These are phyloP conservation scores for Linepithema humile DNA, from an alignment of 1,140 invertebrate species.

Conservation along the genomic window DNA sequence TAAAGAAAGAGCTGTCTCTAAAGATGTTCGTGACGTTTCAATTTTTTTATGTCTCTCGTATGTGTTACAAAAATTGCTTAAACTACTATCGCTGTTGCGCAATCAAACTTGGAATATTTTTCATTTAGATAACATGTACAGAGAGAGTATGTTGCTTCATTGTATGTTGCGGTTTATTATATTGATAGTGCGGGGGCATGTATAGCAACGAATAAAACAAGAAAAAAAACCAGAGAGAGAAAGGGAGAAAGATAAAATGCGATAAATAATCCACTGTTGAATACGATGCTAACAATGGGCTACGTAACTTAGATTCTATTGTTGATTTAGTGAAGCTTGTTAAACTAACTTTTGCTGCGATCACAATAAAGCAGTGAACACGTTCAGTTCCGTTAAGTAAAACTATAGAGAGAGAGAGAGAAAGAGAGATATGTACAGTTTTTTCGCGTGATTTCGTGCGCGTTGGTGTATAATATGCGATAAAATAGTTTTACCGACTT, in stretches of 20 bases:
- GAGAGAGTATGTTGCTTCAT: constrained; percentile 14
- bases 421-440: constrained; percentile 48
- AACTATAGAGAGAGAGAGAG: constrained; percentile 15
- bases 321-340: constrained; percentile 37
- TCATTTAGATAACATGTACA: constrained; percentile 37
- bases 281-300: constrained; percentile 5
- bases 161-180: constrained; percentile 50
- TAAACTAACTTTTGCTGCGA: constrained; percentile 45
- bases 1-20: neutral
- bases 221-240: neutral
- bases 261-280: constrained; percentile 25
- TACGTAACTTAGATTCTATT: constrained; percentile 44
- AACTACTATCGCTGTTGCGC: constrained; percentile 2
- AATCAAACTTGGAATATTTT: constrained; percentile 30
- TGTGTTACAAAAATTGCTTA: constrained; percentile 16
- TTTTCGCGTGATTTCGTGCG: constrained; percentile 45
- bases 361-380: constrained; percentile 41
- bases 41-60: neutral
- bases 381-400: constrained; percentile 12
- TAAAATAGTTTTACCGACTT: constrained; percentile 33
- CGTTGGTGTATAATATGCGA: constrained; percentile 45
- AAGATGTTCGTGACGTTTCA: constrained; percentile 7
- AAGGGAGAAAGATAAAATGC: neutral
- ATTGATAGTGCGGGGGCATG: constrained; percentile 2
- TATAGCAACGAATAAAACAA: constrained; percentile 5